A percentile compares a stretch with the other conserved stretches of the same genome.
These are phyloP conservation scores for Myiothlypis chrysogaster DNA, from an alignment of 2,797 vertebrate genomes.

Conservation along the genomic window DNA sequence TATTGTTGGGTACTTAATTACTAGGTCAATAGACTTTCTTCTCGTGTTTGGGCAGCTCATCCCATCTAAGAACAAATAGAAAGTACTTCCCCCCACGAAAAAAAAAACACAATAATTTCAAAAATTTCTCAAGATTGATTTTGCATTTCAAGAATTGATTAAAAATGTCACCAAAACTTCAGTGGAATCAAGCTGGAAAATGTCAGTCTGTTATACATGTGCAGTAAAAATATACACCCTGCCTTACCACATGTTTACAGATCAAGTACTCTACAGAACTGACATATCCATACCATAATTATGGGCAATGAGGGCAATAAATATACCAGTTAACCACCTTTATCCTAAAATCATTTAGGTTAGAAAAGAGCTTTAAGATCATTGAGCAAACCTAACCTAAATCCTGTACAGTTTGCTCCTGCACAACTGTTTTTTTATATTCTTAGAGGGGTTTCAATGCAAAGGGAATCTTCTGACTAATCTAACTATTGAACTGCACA, in stretches of 20 bases:
- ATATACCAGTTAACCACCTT: neutral
- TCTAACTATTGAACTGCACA: neutral
- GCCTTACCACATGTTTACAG: neutral
- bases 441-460: neutral
- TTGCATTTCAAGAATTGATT: neutral
- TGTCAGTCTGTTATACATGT: neutral
- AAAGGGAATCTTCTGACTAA: neutral
- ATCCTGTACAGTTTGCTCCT: neutral
- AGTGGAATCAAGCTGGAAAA: neutral
- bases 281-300: neutral
- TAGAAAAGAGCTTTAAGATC: neutral
- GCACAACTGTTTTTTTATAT: neutral
- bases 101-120: neutral
- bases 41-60: neutral
- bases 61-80: neutral
- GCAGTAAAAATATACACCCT: neutral
- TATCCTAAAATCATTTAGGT: neutral
- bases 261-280: neutral
- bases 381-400: neutral
- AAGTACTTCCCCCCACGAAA: fast-evolving
- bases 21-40: neutral
- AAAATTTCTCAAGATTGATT: neutral
- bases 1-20: neutral
- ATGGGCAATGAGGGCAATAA: neutral
- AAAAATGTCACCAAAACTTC: neutral